Percentiles rank a stretch among this genome's conserved stretches.
Evolutionary conservation across 2,797 vertebrate species (phyloP).

Genomic region (Tadarida brasiliensis): DNA sequence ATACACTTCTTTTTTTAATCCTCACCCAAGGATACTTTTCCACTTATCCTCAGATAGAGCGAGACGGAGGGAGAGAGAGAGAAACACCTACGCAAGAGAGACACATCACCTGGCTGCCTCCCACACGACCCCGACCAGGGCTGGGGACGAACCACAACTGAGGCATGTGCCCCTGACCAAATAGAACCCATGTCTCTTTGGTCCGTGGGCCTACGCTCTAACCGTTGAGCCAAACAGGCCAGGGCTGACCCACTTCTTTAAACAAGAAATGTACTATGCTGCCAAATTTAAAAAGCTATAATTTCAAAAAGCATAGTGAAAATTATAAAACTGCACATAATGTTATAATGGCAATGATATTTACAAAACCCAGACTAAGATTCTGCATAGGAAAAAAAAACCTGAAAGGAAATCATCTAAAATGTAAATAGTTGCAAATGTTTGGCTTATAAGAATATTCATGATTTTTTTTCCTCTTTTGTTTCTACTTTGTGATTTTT

Average conservation of each 20-base stretch:
- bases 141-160: no score
- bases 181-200: no score
- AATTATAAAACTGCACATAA: neutral
- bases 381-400: neutral
- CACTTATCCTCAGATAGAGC: no score
- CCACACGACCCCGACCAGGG: no score
- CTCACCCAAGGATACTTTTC: no score
- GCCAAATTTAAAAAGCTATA: neutral
- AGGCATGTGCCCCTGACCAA: no score
- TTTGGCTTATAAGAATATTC: neutral
- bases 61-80: no score
- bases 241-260: neutral
- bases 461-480: neutral
- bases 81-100: no score
- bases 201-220: no score
- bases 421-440: neutral
- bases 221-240: no score
- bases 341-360: neutral
- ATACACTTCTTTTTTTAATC: neutral
- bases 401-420: neutral
- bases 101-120: no score
- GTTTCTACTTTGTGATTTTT: constrained; percentile 36
- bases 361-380: neutral
- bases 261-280: neutral
- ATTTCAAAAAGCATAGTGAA: constrained; percentile 25